Evolutionary conservation across 2,888 invertebrate species (phyloP).

Genomic region (Galeopsomyia nigrocyanea): DNA sequence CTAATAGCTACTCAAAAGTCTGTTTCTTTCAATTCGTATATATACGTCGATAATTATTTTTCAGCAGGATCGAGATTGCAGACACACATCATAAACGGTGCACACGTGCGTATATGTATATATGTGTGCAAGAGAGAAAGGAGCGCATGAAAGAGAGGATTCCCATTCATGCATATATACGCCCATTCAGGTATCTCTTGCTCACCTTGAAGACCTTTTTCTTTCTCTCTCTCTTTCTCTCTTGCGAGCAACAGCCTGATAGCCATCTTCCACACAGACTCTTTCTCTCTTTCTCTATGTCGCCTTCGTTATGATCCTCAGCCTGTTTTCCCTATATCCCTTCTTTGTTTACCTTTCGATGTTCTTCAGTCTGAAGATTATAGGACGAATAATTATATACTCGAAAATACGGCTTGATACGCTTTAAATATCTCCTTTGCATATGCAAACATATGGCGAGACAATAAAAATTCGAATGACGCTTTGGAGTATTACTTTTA

Average conservation of each 20-base stretch:
- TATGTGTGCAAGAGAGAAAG: constrained; percentile 50
- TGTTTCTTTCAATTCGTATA: too few species aligned
- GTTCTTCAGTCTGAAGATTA: neutral
- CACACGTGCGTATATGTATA: too few species aligned
- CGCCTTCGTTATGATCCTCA: neutral
- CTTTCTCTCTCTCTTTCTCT: constrained; percentile 54
- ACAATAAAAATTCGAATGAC: constrained; percentile 3
- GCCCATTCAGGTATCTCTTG: constrained; percentile 64
- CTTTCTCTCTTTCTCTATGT: neutral
- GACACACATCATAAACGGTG: too few species aligned
- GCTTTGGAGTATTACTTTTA: too few species aligned
- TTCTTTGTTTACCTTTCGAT: neutral
- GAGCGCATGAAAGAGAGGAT: constrained; percentile 15
- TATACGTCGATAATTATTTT: neutral
- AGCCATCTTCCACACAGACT: constrained; percentile 31
- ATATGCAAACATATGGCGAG: neutral
- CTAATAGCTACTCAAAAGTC: constrained; percentile 24
- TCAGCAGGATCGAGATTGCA: too few species aligned
- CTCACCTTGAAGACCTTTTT: constrained; percentile 65
- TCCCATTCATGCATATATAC: constrained; percentile 65
- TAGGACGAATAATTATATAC: too few species aligned
- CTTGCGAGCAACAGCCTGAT: constrained; percentile 29
- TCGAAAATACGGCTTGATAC: neutral
- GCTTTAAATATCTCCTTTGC: neutral
- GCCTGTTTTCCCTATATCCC: neutral